Evolutionary conservation across 1,140 invertebrate genomes (phyloP).

Genomic region (Zaprionus kolodkinae): DNA sequence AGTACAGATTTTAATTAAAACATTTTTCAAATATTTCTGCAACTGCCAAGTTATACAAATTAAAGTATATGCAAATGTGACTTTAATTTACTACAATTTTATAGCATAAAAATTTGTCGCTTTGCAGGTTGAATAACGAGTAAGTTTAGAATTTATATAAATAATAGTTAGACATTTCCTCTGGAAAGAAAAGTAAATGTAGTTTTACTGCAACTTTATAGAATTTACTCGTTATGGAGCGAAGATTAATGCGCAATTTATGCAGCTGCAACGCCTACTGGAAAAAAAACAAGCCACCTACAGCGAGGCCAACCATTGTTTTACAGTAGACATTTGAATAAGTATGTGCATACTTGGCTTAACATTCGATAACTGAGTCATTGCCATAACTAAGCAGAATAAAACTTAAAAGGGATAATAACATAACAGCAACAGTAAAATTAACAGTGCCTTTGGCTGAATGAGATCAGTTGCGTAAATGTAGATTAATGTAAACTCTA

Average conservation of each 20-base stretch:
- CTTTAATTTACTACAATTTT: background rate
- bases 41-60: background rate
- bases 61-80: background rate
- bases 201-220: background rate
- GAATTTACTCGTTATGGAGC: background rate
- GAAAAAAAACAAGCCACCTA: conserved; percentile 23
- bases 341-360: background rate
- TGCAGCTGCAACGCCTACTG: conserved; percentile 33
- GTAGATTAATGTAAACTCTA: background rate
- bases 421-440: background rate
- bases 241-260: conserved; percentile 67
- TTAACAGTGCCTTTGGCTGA: background rate
- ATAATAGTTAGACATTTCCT: background rate
- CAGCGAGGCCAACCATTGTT: conserved; percentile 20
- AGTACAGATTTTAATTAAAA: conserved; percentile 11
- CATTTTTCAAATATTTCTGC: background rate
- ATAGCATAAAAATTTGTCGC: background rate
- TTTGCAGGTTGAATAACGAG: background rate
- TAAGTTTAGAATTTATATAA: background rate
- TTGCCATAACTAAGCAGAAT: background rate
- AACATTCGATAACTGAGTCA: background rate
- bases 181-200: background rate
- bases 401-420: background rate
- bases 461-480: background rate
- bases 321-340: background rate